A percentile compares a stretch with the other conserved stretches of the same genome.
These are phyloP conservation scores for Synergus umbraculus DNA, from an alignment of 2,888 invertebrate genomes.

Conservation along the genomic window DNA sequence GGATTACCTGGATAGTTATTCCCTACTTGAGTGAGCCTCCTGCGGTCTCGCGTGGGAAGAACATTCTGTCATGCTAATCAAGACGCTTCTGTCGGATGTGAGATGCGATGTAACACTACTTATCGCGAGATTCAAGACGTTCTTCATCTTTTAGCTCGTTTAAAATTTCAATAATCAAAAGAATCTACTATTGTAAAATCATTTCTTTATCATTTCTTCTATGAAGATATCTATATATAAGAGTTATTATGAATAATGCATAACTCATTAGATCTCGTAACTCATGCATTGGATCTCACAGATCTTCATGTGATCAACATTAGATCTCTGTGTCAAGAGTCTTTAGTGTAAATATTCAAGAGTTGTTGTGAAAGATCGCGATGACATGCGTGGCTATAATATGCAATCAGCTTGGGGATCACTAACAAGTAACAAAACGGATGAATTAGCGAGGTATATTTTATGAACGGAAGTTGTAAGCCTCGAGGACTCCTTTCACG, in stretches of 20 bases:
- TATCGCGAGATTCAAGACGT: constrained; percentile 1
- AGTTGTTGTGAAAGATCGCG: constrained; percentile 16
- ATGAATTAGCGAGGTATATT: neutral
- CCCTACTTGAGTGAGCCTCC: constrained; percentile 34
- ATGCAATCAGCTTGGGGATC: neutral
- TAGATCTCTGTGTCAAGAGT: neutral
- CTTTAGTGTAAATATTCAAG: constrained; percentile 23
- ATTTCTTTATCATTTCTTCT: too few relatives aligned
- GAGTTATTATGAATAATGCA: too few relatives aligned
- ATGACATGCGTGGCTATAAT: constrained; percentile 13
- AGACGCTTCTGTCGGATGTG: constrained; percentile 42
- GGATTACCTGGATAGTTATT: constrained; percentile 50
- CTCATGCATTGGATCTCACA: too few relatives aligned
- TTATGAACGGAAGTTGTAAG: neutral
- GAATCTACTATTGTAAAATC: too few relatives aligned
- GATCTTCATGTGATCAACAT: too few relatives aligned
- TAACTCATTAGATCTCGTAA: too few relatives aligned
- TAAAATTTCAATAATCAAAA: too few relatives aligned
- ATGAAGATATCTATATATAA: neutral
- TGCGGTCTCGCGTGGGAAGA: constrained; percentile 54
- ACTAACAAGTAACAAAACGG: neutral
- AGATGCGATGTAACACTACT: constrained; percentile 6
- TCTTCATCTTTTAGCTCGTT: constrained; percentile 1
- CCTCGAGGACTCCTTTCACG: constrained; percentile 8
- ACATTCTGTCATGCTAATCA: constrained; percentile 50